A percentile compares a stretch with the other conserved stretches of the same genome.
Conservation (phyloP, 2,888 invertebrate species). For the Thymelicus lineola region DNA sequence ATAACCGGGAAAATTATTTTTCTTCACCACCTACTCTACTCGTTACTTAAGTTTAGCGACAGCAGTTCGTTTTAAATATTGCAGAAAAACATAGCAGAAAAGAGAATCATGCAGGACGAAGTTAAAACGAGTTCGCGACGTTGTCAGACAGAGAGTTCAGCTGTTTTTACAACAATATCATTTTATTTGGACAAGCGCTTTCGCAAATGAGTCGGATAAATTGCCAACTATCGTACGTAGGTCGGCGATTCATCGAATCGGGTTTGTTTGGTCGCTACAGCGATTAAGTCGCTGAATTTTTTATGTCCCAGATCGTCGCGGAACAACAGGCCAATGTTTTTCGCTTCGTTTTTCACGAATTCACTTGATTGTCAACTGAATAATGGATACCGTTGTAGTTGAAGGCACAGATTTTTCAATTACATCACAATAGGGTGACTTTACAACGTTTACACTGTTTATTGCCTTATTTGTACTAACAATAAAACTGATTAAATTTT, state of each 20-base stretch:
- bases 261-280: conserved; percentile 68
- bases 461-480: neutral
- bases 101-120: conserved; percentile 9
- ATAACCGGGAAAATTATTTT: conserved; percentile 54
- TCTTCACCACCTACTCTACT: conserved; percentile 7
- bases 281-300: conserved; percentile 81
- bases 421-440: conserved; percentile 71
- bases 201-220: conserved; percentile 58
- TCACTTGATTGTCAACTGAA: conserved; percentile 80
- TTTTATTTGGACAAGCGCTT: conserved; percentile 40
- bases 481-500: no score
- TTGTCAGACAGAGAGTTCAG: conserved; percentile 27
- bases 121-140: conserved; percentile 25
- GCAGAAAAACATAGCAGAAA: no score
- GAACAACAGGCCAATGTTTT: conserved; percentile 74
- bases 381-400: conserved; percentile 74
- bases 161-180: conserved; percentile 18
- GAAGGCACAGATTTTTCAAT: conserved; percentile 77
- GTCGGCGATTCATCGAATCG: conserved; percentile 61
- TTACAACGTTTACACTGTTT: conserved; percentile 53
- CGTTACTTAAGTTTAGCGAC: neutral
- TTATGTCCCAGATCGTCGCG: conserved; percentile 71
- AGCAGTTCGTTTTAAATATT: no score
- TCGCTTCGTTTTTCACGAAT: conserved; percentile 78
- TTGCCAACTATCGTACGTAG: conserved; percentile 63